These are phyloP conservation scores for Nomada hirtipes DNA, from an alignment of 2,888 invertebrate genomes.

Conservation along the genomic window DNA sequence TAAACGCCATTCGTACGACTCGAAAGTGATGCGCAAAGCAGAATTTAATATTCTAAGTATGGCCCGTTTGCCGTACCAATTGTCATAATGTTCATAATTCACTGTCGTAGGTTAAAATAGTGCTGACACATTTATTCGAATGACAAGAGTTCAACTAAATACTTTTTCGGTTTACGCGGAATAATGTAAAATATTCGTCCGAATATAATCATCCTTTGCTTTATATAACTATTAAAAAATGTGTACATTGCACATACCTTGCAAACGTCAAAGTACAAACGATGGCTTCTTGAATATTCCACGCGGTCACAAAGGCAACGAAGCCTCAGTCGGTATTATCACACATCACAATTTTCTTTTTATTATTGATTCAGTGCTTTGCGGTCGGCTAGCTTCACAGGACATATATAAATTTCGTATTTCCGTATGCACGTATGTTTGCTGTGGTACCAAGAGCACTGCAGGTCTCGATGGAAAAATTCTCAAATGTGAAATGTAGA, in stretches of 20 bases:
- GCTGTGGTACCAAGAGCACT: neutral
- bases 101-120: neutral
- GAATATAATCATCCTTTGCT: neutral
- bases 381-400: neutral
- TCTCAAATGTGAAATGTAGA: neutral
- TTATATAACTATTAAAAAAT: neutral
- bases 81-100: neutral
- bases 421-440: neutral
- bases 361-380: constrained; percentile 38
- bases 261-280: constrained; percentile 59
- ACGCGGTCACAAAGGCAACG: constrained; percentile 30
- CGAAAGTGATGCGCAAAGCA: no score
- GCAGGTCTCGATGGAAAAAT: neutral
- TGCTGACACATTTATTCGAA: neutral
- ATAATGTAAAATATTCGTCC: no score
- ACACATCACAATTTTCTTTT: constrained; percentile 28
- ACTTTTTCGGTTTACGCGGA: neutral
- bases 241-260: constrained; percentile 51
- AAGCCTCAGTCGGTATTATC: constrained; percentile 40
- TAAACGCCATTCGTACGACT: no score
- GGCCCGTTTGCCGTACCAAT: neutral
- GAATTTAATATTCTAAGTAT: neutral
- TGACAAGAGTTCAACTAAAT: no score
- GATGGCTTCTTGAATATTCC: constrained; percentile 59
- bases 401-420: neutral